These are phyloP conservation scores for Euura lappo DNA, from an alignment of 1,140 invertebrate genomes.

Conservation along the genomic window DNA sequence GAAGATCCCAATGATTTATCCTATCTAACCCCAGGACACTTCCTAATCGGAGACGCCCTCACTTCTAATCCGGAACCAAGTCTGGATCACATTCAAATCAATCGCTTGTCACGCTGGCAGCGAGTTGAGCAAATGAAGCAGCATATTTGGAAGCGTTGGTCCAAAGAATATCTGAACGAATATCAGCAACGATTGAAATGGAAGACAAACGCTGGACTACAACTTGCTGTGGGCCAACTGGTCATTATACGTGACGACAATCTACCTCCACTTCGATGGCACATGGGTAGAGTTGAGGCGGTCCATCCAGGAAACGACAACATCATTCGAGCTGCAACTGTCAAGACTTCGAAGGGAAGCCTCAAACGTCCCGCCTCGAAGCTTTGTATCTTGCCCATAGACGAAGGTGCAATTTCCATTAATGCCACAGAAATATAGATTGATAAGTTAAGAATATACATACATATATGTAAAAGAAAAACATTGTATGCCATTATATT, in stretches of 20 bases:
- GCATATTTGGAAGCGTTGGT: slow-evolving; percentile 37
- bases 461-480: too few species aligned
- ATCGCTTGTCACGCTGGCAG: slow-evolving; percentile 34
- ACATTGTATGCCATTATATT: too few species aligned
- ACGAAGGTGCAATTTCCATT: too few species aligned
- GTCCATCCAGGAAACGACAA: slow-evolving; percentile 21
- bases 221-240: slow-evolving; percentile 16
- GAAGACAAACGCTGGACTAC: slow-evolving; percentile 4
- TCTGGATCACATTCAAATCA: slow-evolving; percentile 11
- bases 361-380: too few species aligned
- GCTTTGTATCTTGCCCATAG: too few species aligned
- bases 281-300: slow-evolving; percentile 15
- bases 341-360: slow-evolving; percentile 17
- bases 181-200: slow-evolving; percentile 25
- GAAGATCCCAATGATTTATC: slow-evolving; percentile 18
- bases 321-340: slow-evolving; percentile 9
- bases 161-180: slow-evolving; percentile 29
- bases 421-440: too few species aligned
- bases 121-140: slow-evolving; percentile 25
- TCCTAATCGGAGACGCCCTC: slow-evolving; percentile 22
- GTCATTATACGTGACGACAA: slow-evolving; percentile 18
- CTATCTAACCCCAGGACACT: slow-evolving; percentile 21
- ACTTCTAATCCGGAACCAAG: slow-evolving; percentile 16
- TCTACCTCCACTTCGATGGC: slow-evolving; percentile 19
- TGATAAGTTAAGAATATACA: too few species aligned